Percentiles rank a stretch among this genome's conserved stretches.
Conservation (phyloP, 2,888 invertebrate species). For the Thalpophila matura region DNA sequence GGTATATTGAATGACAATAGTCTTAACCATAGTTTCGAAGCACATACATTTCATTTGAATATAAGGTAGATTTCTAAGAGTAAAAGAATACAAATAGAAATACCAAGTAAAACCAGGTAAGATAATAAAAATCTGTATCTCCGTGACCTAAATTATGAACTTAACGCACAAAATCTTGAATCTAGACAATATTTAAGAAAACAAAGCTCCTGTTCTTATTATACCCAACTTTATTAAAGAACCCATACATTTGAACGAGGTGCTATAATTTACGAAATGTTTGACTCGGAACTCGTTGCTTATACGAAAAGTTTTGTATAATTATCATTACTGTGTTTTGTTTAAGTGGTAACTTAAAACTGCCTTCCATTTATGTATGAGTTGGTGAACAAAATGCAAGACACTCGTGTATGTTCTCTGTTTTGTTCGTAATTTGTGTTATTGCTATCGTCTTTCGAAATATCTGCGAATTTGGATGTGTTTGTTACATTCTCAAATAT, state of each 20-base stretch:
- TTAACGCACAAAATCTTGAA: not conserved
- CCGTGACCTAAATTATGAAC: too few relatives aligned
- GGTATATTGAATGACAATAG: too few relatives aligned
- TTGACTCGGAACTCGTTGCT: constrained; percentile 39
- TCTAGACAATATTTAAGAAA: not conserved
- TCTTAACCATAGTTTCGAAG: not conserved
- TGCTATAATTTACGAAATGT: constrained; percentile 59
- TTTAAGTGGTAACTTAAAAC: constrained; percentile 30
- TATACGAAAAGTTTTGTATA: constrained; percentile 41
- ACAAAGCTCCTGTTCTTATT: constrained; percentile 18
- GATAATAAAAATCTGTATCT: too few relatives aligned
- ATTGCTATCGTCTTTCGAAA: not conserved
- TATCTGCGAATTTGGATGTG: not conserved
- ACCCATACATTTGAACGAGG: constrained; percentile 50
- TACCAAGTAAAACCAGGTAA: too few relatives aligned
- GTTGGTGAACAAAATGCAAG: constrained; percentile 27
- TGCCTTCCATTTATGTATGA: constrained; percentile 49
- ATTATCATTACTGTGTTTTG: constrained; percentile 58
- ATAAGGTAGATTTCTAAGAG: too few relatives aligned
- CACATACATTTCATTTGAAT: not conserved
- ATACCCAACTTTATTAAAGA: constrained; percentile 33
- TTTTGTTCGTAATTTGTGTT: constrained; percentile 25
- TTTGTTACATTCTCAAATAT: too few relatives aligned
- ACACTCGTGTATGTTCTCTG: not conserved
- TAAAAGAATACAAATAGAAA: too few relatives aligned